Conservation (phyloP, 2,797 vertebrate genomes). For the Martes flavigula region DNA sequence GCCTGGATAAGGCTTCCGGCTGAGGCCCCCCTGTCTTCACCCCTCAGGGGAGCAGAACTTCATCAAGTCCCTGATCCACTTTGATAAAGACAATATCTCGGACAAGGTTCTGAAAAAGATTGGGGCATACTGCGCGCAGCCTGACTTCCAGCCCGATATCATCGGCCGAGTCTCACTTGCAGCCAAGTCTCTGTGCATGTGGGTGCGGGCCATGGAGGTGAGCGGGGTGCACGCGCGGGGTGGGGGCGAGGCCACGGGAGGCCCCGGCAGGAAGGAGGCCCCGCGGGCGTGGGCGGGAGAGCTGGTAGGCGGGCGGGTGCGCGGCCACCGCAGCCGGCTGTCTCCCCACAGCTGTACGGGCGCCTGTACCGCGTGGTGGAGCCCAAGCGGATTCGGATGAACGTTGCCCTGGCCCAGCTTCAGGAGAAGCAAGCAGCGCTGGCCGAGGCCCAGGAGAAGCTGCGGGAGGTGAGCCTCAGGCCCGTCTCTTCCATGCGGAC, state of each 20-base stretch:
- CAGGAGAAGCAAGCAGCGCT: conserved; percentile 90
- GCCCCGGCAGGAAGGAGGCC: neutral
- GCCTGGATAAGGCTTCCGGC: neutral
- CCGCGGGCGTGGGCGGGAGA: accelerated
- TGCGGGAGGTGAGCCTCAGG: conserved; percentile 85
- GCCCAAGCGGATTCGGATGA: conserved; percentile 89
- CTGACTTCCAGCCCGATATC: conserved; percentile 92
- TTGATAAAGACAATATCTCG: conserved; percentile 94
- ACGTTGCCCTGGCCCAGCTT: conserved; percentile 86
- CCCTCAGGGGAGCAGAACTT: conserved; percentile 92
- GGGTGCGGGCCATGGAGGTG: conserved; percentile 96
- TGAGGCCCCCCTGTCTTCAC: neutral
- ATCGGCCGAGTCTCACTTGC: conserved; percentile 92
- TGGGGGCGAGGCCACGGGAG: accelerated
- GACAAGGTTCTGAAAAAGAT: conserved; percentile 92
- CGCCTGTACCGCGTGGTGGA: conserved; percentile 90
- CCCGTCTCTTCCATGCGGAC: neutral
- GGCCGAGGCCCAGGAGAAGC: conserved; percentile 89
- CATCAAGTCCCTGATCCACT: conserved; percentile 92
- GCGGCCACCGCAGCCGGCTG: neutral
- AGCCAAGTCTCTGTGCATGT: conserved; percentile 95
- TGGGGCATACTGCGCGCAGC: conserved; percentile 89
- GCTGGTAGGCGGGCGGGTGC: too few relatives aligned
- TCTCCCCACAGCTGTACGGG: conserved; percentile 88
- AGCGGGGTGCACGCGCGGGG: too few relatives aligned